A percentile compares a stretch with the other conserved stretches of the same genome.
phyloP scores from a whole-genome alignment of 2,888 invertebrate genomes.

The Stictocephala bisonia region DNA sequence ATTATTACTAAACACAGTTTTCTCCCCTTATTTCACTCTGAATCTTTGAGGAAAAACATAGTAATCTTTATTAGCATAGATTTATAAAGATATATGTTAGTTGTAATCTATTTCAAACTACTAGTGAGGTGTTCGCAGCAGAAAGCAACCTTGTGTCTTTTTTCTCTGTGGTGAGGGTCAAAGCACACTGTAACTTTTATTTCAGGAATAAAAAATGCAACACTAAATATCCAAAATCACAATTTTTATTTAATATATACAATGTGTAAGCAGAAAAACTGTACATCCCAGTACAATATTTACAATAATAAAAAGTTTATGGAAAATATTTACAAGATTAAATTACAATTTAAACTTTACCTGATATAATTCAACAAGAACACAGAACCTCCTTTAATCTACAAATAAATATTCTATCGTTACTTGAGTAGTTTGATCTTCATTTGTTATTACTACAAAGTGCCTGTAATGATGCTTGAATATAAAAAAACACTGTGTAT shows the following conservation, averaged over 20 bases:
- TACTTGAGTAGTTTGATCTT: neutral
- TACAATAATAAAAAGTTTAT: slow-evolving; percentile 39
- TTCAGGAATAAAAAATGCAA: no score
- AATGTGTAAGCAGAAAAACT: slow-evolving; percentile 40
- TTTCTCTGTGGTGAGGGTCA: no score
- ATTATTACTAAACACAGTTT: no score
- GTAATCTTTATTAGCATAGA: no score
- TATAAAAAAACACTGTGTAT: slow-evolving; percentile 8
- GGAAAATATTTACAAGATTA: slow-evolving; percentile 31
- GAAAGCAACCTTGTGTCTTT: no score
- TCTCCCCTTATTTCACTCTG: no score
- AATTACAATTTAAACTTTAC: slow-evolving; percentile 14
- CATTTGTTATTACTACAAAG: neutral
- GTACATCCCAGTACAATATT: slow-evolving; percentile 45
- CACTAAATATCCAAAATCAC: slow-evolving; percentile 37
- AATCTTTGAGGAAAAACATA: no score
- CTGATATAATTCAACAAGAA: slow-evolving; percentile 30
- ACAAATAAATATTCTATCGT: slow-evolving; percentile 7
- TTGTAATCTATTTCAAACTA: no score
- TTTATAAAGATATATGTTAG: no score
- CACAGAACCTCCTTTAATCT: neutral
- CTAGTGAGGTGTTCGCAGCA: no score
- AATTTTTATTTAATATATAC: slow-evolving; percentile 42
- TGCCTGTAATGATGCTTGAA: neutral
- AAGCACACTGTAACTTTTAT: no score